Percentiles rank a stretch among this genome's conserved stretches.
phyloP scores from a whole-genome alignment of 2,888 invertebrate genomes.

The Aquatica leii region DNA sequence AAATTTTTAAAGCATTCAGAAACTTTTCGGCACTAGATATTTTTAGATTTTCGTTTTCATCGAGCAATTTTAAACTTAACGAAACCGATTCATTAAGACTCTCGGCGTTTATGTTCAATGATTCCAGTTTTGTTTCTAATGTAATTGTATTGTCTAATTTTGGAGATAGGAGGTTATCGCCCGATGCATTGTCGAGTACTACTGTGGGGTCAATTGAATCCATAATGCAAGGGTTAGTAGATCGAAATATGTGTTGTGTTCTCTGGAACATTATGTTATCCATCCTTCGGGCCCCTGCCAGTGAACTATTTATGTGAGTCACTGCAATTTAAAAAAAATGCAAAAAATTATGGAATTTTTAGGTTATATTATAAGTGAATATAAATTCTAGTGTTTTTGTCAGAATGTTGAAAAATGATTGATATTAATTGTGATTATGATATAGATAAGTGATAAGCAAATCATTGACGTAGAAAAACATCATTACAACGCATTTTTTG shows the following conservation, averaged over 20 bases:
- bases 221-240: slow-evolving; percentile 49
- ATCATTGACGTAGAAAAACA: slow-evolving; percentile 26
- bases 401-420: too few species aligned
- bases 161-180: slow-evolving; percentile 23
- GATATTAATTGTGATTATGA: too few species aligned
- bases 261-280: slow-evolving; percentile 41
- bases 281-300: slow-evolving; percentile 42
- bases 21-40: slow-evolving; percentile 67
- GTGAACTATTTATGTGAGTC: slow-evolving; percentile 44
- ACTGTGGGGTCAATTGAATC: slow-evolving; percentile 50
- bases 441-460: slow-evolving; percentile 18
- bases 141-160: slow-evolving; percentile 19
- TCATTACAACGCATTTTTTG: slow-evolving; percentile 32
- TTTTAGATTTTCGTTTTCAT: slow-evolving; percentile 68
- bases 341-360: slow-evolving; percentile 12
- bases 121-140: slow-evolving; percentile 35
- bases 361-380: neutral
- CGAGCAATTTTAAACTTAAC: slow-evolving; percentile 67
- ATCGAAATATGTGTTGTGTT: slow-evolving; percentile 28
- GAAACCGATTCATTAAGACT: slow-evolving; percentile 28
- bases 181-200: slow-evolving; percentile 37
- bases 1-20: slow-evolving; percentile 61
- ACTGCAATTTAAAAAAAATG: slow-evolving; percentile 44
- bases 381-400: too few species aligned
- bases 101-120: slow-evolving; percentile 39